Evolutionary conservation across 2,113 vertebrate genomes (phyloP).

Genomic region (Ictidomys tridecemlineatus): DNA sequence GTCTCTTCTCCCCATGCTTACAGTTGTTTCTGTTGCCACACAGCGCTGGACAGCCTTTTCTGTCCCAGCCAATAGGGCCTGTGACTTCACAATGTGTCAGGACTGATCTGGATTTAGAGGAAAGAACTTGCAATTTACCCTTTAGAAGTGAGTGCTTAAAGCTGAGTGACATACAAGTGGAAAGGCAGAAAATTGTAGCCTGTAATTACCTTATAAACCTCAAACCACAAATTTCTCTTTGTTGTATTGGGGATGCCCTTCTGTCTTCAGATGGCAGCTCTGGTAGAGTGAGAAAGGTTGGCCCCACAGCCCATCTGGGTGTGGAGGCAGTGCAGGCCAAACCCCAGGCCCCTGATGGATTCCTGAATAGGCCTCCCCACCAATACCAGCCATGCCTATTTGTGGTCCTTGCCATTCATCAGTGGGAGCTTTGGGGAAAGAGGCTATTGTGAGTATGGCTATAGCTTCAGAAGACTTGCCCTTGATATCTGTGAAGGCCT

Average conservation of each 20-base stretch:
- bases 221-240: slow-evolving; percentile 50
- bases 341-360: background rate
- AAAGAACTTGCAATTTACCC: background rate
- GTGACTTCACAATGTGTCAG: background rate
- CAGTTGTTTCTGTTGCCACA: background rate
- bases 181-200: slow-evolving; percentile 14
- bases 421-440: background rate
- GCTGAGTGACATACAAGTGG: background rate
- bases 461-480: background rate
- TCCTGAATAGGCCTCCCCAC: background rate
- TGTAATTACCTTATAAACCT: slow-evolving; percentile 61
- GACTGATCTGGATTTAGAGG: background rate
- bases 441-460: background rate
- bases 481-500: background rate
- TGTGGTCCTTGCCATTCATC: background rate
- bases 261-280: slow-evolving; percentile 15
- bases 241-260: background rate
- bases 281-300: slow-evolving; percentile 17
- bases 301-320: background rate
- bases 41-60: background rate
- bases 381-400: background rate
- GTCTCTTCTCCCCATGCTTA: background rate
- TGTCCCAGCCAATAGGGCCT: background rate
- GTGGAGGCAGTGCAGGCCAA: background rate
- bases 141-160: slow-evolving; percentile 33